Conservation (phyloP, 2,888 invertebrate species). For the Nipponacmea schrenckii region DNA sequence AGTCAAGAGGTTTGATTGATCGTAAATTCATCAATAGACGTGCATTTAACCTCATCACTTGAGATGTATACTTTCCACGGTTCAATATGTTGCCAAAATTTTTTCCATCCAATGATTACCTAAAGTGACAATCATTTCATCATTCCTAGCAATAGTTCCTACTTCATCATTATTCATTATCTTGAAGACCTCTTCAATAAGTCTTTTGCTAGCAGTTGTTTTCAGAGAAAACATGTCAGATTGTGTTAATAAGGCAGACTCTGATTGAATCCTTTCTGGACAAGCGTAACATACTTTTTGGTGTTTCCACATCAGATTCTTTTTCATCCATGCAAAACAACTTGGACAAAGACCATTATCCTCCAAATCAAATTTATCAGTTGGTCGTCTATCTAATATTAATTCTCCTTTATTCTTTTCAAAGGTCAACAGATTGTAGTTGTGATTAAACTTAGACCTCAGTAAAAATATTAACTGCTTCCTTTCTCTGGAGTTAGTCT, state of each 20-base stretch:
- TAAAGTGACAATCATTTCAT: neutral
- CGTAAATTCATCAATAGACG: neutral
- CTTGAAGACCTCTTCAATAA: neutral
- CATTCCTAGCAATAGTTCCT: neutral
- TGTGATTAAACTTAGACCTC: neutral
- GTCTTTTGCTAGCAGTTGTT: neutral
- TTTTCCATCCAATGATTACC: neutral
- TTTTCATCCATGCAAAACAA: neutral
- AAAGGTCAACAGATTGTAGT: conserved; percentile 12
- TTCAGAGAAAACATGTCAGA: neutral
- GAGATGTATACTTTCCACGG: neutral
- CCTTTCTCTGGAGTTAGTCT: neutral
- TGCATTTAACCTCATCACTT: neutral
- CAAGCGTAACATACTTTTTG: neutral
- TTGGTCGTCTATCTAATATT: conserved; percentile 12
- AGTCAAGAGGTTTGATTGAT: neutral
- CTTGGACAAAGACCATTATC: neutral
- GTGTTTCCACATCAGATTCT: neutral
- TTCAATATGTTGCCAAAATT: neutral
- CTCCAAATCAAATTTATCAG: neutral
- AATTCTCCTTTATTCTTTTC: neutral
- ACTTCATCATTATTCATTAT: neutral
- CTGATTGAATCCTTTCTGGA: neutral
- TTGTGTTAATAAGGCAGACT: neutral
- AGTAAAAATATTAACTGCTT: neutral